A percentile compares a stretch with the other conserved stretches of the same genome.
Evolutionary conservation across 2,888 invertebrate species (phyloP).

Genomic region (Microctonus aethiopoides): DNA sequence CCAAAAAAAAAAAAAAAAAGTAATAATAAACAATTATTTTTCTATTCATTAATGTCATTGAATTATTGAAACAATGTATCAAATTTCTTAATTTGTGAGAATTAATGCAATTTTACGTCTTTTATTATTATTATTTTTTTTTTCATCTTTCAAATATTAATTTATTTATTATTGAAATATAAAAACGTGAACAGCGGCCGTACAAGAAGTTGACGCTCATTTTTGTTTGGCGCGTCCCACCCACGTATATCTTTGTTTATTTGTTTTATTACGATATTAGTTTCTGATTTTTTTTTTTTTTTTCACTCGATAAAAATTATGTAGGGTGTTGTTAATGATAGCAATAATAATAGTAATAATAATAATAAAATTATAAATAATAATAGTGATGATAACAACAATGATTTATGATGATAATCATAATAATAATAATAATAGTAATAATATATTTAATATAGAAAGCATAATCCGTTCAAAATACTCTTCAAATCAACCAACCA

Average conservation of each 20-base stretch:
- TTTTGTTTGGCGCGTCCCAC: constrained; percentile 76
- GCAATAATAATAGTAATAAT: not conserved
- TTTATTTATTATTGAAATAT: constrained; percentile 1
- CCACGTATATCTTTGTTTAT: constrained; percentile 30
- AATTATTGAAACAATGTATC: too few species aligned
- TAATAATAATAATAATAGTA: not conserved
- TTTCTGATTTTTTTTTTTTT: constrained; percentile 53
- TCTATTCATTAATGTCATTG: too few species aligned
- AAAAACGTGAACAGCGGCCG: constrained; percentile 54
- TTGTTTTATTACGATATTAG: constrained; percentile 29
- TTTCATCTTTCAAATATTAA: not conserved
- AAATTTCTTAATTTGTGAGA: too few species aligned
- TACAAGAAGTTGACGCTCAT: constrained; percentile 91
- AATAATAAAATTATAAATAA: not conserved
- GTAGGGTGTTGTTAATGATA: constrained; percentile 10
- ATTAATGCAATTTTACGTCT: constrained; percentile 24
- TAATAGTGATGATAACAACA: constrained; percentile 5
- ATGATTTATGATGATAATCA: not conserved
- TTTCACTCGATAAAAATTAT: constrained; percentile 40
- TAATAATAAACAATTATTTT: too few species aligned
- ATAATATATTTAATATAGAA: not conserved
- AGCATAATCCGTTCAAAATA: not conserved
- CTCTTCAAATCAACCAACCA: not conserved
- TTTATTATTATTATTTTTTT: not conserved
- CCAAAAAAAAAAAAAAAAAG: too few species aligned